phyloP scores from a whole-genome alignment of 2,797 vertebrate species.

The Clarias laeviceps region DNA sequence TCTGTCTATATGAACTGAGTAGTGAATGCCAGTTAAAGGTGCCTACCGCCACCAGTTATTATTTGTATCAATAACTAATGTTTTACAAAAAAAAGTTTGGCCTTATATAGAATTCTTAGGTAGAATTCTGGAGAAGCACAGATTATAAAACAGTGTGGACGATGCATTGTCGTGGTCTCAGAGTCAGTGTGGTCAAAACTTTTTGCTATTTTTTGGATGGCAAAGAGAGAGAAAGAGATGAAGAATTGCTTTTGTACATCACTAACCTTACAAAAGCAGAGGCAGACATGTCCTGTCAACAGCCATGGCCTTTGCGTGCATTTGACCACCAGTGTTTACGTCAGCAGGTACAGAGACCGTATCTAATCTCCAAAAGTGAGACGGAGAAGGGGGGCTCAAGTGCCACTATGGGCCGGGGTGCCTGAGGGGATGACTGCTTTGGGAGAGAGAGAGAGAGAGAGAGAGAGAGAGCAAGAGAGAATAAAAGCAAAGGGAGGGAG shows the following conservation, averaged over 20 bases:
- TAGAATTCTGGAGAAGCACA: constrained; percentile 18
- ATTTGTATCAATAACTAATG: not conserved
- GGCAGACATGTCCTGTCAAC: constrained; percentile 56
- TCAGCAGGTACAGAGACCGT: constrained; percentile 59
- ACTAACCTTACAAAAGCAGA: constrained; percentile 52
- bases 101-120: constrained; percentile 6
- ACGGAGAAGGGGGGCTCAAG: constrained; percentile 39
- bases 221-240: constrained; percentile 37
- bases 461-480: constrained; percentile 36
- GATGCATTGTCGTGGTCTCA: constrained; percentile 20
- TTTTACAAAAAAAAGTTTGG: not conserved
- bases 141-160: constrained; percentile 18
- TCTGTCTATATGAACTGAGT: constrained; percentile 27
- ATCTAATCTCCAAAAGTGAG: constrained; percentile 62
- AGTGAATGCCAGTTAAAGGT: not conserved
- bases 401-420: constrained; percentile 46
- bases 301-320: constrained; percentile 54
- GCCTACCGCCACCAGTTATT: not conserved
- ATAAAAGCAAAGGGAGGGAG: constrained; percentile 38
- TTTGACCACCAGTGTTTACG: constrained; percentile 50
- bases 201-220: not conserved
- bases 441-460: constrained; percentile 45
- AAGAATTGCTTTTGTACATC: constrained; percentile 52
- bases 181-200: not conserved
- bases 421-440: constrained; percentile 45